Base-by-base conservation (phyloP, 53 echinoderm and acorn worm species). In the Temnopleurus reevesii region DNA sequence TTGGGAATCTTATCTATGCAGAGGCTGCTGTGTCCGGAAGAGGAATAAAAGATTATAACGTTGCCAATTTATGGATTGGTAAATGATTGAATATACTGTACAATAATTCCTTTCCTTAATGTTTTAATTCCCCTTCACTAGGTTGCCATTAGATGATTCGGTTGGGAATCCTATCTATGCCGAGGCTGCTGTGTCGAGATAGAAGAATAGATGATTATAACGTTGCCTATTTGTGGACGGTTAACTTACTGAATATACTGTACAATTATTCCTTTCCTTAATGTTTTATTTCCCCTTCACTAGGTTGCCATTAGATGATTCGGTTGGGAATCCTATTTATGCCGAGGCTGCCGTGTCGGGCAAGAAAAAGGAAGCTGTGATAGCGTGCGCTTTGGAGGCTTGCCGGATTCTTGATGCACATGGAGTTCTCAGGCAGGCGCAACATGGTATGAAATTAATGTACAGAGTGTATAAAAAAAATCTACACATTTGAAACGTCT, bases 361-460 rank as follows among this genome's bases (percentile, higher is more conserved):
- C 55, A 97, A 97, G 91, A 97, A 97, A 91, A 97, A 95, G 61
- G 97, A 97, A 38, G 93, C 97, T 19, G 97, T 97, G 0, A 35
- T 91, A 3, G 97, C 97, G 8, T 97, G 97, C 84, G 97, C 97
- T 2, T n/a, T 94, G 71, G 97, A 97, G 56, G 97, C 97, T 8
- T 97, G 97, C 53, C 90, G 94, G 19, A 97, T 97, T 43, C 90
- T 97, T 2, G 97, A 97, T 91, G 91, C 93, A 0, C 97, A 95
- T 55, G 97, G 97, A 38, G 95, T 97, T 34, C 92, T 97, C 26
- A 77, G 97, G 77, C 97, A 95, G 76, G 95, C 97, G 18, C 94
- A 90, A 8, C 97, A 97, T 83, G 97, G 97, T 97, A 91, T 59
- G 85, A 71, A 21, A 38, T n/a, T n/a, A n/a, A n/a, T n/a, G n/a